Base-by-base conservation (phyloP, 2,113 vertebrate species). In the Leptosomus discolor region DNA sequence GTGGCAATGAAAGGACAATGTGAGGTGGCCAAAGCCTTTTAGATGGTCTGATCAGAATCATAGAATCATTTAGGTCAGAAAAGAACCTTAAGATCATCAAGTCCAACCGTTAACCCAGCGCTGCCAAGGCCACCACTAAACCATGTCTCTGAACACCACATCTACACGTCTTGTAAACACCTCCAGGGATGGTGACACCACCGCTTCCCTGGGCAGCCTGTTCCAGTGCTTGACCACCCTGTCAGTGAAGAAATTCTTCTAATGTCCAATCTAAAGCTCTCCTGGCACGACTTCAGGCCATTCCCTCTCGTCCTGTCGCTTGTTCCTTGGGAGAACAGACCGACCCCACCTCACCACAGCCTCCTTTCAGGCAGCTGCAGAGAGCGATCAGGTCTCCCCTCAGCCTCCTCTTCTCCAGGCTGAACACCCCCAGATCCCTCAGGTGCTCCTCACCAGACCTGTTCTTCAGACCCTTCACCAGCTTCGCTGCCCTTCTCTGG, bases 151-250 rank as follows among this genome's bases (percentile, higher is more conserved):
- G 17, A 3, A 13, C 8, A 21, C 2, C 21, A 76, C 13, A 2
- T 15, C 18, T 29, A n/a, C 10, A 17, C 0, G 0, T 6, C 5
- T 56, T 57, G 32, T 54, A 50, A 67, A 54, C 1, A 27, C 13
- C 19, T 54, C 18, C 5, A 6, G 51, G 4, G 11, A 14, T 13
- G 3, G 1, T 1, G 22, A 92, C 11, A 77, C 15, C 4, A 9
- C 1, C 36, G 23, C 14, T 30, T 4, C 12, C 46, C 53, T 15
- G 7, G 11, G 6, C 6, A 84, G 43, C 46, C 53, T 56, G 2
- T 12, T 50, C 21, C 27, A 60, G 8, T 37, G 11, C 6, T 45
- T 12, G 6, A 71, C 5, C 67, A 19, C 11, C 0, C 24, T 29
- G 30, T 54, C 1, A 1, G 7, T 10, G 7, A 43, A 36, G 15